Conservation (phyloP, 2,797 vertebrate genomes). For the Pangasius larnaudii region DNA sequence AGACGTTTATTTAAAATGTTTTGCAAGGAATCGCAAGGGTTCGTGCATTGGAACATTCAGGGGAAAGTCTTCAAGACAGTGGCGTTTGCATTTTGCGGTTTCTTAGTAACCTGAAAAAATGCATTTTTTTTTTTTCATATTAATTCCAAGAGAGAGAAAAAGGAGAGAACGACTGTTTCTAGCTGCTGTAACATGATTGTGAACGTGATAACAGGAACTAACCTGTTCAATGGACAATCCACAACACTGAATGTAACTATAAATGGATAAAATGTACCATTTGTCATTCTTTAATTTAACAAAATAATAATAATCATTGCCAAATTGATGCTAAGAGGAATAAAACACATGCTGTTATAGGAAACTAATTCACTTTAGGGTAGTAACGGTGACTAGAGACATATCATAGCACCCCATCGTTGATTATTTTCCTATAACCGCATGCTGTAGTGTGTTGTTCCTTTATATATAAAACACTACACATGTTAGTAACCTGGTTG, state of each 20-base stretch:
- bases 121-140: neutral
- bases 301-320: too few species aligned
- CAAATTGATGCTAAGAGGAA: too few species aligned
- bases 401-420: too few species aligned
- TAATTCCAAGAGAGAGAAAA: neutral
- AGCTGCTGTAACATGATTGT: neutral
- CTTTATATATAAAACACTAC: neutral
- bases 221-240: neutral
- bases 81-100: too few species aligned
- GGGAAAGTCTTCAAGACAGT: neutral
- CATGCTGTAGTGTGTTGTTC: neutral
- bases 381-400: too few species aligned
- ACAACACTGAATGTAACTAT: neutral
- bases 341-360: too few species aligned
- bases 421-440: neutral
- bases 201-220: neutral
- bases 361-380: too few species aligned
- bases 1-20: neutral
- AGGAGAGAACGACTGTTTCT: neutral
- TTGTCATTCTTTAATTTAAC: neutral
- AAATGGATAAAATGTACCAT: neutral
- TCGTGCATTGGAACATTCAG: too few species aligned
- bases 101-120: neutral
- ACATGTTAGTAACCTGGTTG: neutral
- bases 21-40: too few species aligned